Percentiles rank a stretch among this genome's conserved stretches.
phyloP scores from a whole-genome alignment of 2,113 vertebrate genomes.

The Urocynchramus pylzowi region DNA sequence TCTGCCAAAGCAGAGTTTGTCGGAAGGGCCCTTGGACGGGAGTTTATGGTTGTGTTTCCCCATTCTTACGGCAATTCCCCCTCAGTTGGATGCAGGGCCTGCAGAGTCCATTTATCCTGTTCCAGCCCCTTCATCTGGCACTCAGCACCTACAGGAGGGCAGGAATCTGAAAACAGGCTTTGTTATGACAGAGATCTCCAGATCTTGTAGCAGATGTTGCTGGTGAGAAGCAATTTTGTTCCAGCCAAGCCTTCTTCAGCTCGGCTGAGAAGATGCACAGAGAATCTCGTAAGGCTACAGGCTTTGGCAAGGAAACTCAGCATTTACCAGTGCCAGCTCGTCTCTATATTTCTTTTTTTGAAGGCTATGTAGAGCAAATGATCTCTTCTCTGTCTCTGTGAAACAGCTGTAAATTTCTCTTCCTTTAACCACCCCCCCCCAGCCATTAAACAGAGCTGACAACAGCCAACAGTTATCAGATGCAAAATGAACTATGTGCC shows the following conservation, averaged over 20 bases:
- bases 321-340: slow-evolving; percentile 35
- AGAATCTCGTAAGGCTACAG: slow-evolving; percentile 45
- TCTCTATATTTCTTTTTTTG: slow-evolving; percentile 46
- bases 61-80: not conserved
- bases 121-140: slow-evolving; percentile 51
- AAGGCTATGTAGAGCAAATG: slow-evolving; percentile 35
- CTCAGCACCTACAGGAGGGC: slow-evolving; percentile 29
- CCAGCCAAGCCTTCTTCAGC: slow-evolving; percentile 48
- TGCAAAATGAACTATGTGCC: slow-evolving; percentile 26
- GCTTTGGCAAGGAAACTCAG: slow-evolving; percentile 52
- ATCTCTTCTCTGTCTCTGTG: slow-evolving; percentile 48
- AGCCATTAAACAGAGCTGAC: slow-evolving; percentile 26
- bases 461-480: slow-evolving; percentile 43
- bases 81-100: not conserved
- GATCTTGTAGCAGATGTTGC: slow-evolving; percentile 60
- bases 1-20: not conserved
- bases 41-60: not conserved
- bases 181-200: slow-evolving; percentile 62
- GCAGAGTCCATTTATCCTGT: slow-evolving; percentile 30
- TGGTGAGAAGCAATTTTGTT: slow-evolving; percentile 48
- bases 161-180: slow-evolving; percentile 39
- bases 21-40: not conserved
- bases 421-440: not conserved
- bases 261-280: slow-evolving; percentile 14
- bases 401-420: slow-evolving; percentile 62